phyloP scores from a whole-genome alignment of 37 sponge, comb jelly and placozoan species.

The Sycon ciliatum region DNA sequence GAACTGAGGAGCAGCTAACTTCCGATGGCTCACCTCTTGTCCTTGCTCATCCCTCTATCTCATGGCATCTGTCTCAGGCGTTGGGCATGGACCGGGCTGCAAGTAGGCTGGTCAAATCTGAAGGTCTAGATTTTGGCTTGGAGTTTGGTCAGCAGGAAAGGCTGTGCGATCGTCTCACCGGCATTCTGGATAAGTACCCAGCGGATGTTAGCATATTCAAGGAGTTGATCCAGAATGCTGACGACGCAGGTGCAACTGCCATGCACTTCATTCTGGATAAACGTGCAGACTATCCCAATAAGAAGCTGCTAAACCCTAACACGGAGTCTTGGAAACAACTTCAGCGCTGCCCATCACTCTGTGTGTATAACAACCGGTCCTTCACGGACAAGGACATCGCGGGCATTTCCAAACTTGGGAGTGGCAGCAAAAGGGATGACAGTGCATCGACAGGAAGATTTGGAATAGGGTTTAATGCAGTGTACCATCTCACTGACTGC shows the following conservation, averaged over 20 bases:
- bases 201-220: slow-evolving; percentile 33
- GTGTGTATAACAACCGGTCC: slow-evolving; percentile 17
- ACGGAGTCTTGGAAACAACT: slow-evolving; percentile 22
- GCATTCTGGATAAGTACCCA: slow-evolving; percentile 33
- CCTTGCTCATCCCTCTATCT: too few species aligned
- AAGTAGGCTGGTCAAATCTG: too few species aligned
- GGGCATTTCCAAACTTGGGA: slow-evolving; percentile 25
- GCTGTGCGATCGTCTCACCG: slow-evolving; percentile 30
- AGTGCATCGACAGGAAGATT: slow-evolving; percentile 13
- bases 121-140: slow-evolving; percentile 2
- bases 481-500: slow-evolving; percentile 27
- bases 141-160: slow-evolving; percentile 43
- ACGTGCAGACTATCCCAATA: slow-evolving; percentile 20
- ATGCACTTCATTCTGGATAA: slow-evolving; percentile 39
- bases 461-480: slow-evolving; percentile 30
- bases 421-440: slow-evolving; percentile 25
- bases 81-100: too few species aligned
- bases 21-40: too few species aligned
- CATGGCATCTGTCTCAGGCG: too few species aligned
- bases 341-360: slow-evolving; percentile 23
- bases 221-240: slow-evolving; percentile 47
- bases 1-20: too few species aligned
- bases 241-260: slow-evolving; percentile 41
- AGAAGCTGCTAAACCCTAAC: slow-evolving; percentile 27
- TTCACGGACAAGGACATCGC: slow-evolving; percentile 26